Conservation (phyloP, 2,888 invertebrate species). For the Catocala fraxini region DNA sequence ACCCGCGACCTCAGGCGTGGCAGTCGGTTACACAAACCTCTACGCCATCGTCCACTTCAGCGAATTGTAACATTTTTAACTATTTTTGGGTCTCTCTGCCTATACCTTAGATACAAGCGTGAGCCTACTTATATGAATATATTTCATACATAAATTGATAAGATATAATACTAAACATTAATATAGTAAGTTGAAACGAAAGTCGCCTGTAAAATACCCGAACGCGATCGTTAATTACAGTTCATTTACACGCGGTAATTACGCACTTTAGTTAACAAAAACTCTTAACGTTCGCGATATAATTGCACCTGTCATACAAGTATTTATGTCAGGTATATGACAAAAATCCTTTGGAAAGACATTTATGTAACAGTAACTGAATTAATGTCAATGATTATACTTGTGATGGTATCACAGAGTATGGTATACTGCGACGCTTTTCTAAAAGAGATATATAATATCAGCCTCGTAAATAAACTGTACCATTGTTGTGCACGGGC, state of each 20-base stretch:
- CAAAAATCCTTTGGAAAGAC: not conserved
- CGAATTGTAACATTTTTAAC: no score
- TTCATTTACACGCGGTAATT: slow-evolving; percentile 37
- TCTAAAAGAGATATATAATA: no score
- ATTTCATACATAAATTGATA: no score
- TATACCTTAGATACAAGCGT: no score
- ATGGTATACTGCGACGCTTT: not conserved
- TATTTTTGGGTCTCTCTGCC: no score
- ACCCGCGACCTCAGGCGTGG: no score
- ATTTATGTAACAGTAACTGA: not conserved
- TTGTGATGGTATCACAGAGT: not conserved
- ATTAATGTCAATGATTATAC: no score
- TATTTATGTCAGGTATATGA: not conserved
- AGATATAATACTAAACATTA: not conserved
- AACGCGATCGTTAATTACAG: slow-evolving; percentile 35
- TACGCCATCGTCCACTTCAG: no score
- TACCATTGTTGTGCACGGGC: no score
- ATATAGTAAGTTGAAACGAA: slow-evolving; percentile 16
- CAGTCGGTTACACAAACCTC: no score
- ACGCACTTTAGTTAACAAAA: slow-evolving; percentile 37
- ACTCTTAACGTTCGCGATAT: slow-evolving; percentile 13
- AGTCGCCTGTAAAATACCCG: slow-evolving; percentile 35
- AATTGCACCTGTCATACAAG: slow-evolving; percentile 31
- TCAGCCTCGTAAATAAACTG: no score
- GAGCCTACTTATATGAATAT: no score